phyloP scores from a whole-genome alignment of 2,797 vertebrate species.

The Lepidocolaptes lacrymiger region DNA sequence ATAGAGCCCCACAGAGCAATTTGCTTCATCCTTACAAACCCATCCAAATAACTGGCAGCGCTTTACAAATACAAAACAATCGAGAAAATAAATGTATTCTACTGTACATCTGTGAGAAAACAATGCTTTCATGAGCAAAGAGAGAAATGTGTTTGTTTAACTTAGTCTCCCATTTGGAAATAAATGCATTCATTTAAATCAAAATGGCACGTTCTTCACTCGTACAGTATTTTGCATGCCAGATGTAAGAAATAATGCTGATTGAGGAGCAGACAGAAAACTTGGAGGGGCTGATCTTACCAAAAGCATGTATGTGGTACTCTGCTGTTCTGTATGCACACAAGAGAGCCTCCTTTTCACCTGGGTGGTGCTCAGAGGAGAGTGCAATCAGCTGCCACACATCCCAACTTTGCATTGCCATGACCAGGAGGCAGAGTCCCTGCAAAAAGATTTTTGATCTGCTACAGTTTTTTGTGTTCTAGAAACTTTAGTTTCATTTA shows the following conservation, averaged over 20 bases:
- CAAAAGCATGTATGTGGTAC: not conserved
- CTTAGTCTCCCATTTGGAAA: conserved; percentile 64
- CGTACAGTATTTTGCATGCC: conserved; percentile 51
- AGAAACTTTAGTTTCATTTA: not conserved
- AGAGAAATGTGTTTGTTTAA: conserved; percentile 72
- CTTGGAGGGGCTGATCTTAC: not conserved
- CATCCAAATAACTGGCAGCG: conserved; percentile 67
- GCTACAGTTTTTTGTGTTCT: not conserved
- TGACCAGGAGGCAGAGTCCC: not conserved
- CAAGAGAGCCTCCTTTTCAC: not conserved
- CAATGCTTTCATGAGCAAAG: conserved; percentile 64
- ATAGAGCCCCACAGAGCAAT: conserved; percentile 71
- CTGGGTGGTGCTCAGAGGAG: not conserved
- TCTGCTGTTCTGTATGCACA: not conserved
- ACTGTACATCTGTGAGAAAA: conserved; percentile 70
- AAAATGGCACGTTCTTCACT: conserved; percentile 54
- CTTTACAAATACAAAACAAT: conserved; percentile 71
- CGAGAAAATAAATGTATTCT: conserved; percentile 74
- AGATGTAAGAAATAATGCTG: conserved; percentile 47
- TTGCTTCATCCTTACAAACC: conserved; percentile 66
- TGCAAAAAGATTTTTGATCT: not conserved
- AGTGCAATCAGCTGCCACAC: not conserved
- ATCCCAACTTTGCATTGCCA: not conserved
- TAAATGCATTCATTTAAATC: conserved; percentile 71
- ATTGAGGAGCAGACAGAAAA: conserved; percentile 28